Evolutionary conservation across 2,888 invertebrate species (phyloP).

Genomic region (Acanthosepion esculentum): DNA sequence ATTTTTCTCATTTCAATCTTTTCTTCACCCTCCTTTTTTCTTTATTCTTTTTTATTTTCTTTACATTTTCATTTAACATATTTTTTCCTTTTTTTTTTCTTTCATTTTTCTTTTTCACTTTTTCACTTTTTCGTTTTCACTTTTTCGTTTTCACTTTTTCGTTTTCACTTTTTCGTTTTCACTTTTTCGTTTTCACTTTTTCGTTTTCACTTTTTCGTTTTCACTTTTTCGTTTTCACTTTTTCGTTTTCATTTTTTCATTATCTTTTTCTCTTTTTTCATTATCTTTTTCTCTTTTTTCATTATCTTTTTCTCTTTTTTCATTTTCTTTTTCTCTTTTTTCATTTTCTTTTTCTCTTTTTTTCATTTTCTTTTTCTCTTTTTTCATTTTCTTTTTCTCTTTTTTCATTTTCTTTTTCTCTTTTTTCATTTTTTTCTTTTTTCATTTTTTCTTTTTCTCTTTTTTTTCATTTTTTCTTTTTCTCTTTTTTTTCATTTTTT

Average conservation of each 20-base stretch:
- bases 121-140: neutral
- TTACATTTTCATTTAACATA: neutral
- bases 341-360: rapidly evolving
- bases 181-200: neutral
- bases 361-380: too few species aligned
- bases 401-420: rapidly evolving
- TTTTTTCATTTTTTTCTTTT: too few species aligned
- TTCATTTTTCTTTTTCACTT: too few species aligned
- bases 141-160: neutral
- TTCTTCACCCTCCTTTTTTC: neutral
- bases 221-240: neutral
- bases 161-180: neutral
- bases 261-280: neutral
- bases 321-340: neutral
- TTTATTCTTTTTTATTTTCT: neutral
- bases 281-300: neutral
- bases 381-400: rapidly evolving
- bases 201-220: neutral
- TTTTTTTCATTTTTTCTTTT: neutral
- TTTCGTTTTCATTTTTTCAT: neutral
- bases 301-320: neutral
- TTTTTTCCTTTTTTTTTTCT: neutral
- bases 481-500: neutral
- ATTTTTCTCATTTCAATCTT: neutral
- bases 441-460: neutral